phyloP scores from a whole-genome alignment of 2,113 vertebrate genomes.

The Archilochus colubris region DNA sequence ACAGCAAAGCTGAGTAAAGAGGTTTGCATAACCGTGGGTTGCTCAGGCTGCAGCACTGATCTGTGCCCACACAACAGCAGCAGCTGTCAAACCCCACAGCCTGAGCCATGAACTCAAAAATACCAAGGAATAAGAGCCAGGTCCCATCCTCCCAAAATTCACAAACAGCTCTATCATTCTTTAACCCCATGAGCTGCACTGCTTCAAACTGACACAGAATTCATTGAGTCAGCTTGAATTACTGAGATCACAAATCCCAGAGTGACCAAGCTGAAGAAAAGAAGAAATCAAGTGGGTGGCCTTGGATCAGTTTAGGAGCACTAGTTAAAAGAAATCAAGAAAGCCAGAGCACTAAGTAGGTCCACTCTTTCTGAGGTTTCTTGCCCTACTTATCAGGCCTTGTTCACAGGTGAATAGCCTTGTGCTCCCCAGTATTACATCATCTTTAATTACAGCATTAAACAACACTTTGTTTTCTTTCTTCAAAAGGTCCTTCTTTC shows the following conservation, averaged over 20 bases:
- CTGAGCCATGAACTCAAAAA: not conserved
- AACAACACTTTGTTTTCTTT: not conserved
- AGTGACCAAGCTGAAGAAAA: not conserved
- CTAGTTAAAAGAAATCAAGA: not conserved
- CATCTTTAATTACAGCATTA: not conserved
- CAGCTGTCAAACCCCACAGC: constrained; percentile 57
- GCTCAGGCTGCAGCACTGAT: constrained; percentile 27
- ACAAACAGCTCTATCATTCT: not conserved
- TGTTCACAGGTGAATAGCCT: not conserved
- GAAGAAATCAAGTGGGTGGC: not conserved
- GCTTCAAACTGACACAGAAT: not conserved
- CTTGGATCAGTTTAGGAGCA: constrained; percentile 3
- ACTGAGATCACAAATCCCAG: not conserved
- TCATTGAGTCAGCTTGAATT: not conserved
- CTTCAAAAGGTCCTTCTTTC: not conserved
- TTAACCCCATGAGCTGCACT: not conserved
- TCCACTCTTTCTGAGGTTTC: not conserved
- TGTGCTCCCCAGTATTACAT: not conserved
- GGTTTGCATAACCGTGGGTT: not conserved
- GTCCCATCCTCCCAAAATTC: not conserved
- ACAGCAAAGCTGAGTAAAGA: not conserved
- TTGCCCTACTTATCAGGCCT: not conserved
- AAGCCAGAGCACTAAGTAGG: not conserved
- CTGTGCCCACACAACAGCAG: constrained; percentile 49
- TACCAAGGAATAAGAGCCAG: constrained; percentile 24